A percentile compares a stretch with the other conserved stretches of the same genome.
Evolutionary conservation across 1,140 invertebrate genomes (phyloP).

Genomic region (Hypothenemus hampei): DNA sequence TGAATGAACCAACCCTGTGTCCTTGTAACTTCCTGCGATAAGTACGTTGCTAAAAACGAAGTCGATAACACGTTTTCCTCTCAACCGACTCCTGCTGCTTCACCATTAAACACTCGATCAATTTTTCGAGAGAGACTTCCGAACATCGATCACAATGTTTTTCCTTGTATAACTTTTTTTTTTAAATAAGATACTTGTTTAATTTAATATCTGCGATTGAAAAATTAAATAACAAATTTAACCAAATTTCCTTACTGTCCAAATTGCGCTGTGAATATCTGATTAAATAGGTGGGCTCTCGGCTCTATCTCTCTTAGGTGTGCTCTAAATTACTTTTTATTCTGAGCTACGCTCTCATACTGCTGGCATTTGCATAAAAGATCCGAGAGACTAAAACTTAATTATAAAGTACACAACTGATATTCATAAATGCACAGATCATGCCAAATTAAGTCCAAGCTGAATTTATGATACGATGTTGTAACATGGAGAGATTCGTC

Average conservation of each 20-base stretch:
- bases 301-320: neutral
- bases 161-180: neutral
- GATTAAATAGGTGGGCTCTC: neutral
- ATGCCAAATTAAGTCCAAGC: too few relatives aligned
- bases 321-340: too few relatives aligned
- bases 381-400: too few relatives aligned
- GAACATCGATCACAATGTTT: neutral
- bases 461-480: too few relatives aligned
- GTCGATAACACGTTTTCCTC: slow-evolving; percentile 5
- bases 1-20: neutral
- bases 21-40: slow-evolving; percentile 4
- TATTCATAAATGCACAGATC: too few relatives aligned
- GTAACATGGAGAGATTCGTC: too few relatives aligned
- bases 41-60: slow-evolving; percentile 1
- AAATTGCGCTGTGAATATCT: neutral
- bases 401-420: too few relatives aligned
- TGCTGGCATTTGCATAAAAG: too few relatives aligned
- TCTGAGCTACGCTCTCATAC: too few relatives aligned
- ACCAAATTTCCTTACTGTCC: neutral
- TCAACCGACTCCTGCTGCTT: slow-evolving; percentile 1
- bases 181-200: too few relatives aligned
- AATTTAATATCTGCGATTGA: too few relatives aligned
- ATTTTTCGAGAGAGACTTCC: neutral
- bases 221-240: too few relatives aligned
- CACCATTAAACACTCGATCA: slow-evolving; percentile 3